Base-by-base conservation (phyloP, 1,140 invertebrate genomes). In the Adelges cooleyi region DNA sequence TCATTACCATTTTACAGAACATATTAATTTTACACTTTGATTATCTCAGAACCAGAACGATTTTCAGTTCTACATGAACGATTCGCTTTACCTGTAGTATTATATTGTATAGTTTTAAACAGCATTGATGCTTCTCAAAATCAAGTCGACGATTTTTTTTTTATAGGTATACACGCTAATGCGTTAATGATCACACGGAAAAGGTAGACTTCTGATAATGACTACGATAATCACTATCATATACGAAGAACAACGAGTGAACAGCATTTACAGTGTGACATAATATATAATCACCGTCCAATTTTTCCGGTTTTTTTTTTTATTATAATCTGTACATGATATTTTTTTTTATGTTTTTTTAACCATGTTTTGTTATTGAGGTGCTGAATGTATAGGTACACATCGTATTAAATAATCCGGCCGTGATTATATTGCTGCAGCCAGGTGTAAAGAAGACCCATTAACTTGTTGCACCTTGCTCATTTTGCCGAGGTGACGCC, bases 391-490 rank as follows among this genome's bases (percentile, higher is more conserved):
- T 6, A 33, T 33, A 33, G n/a, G 11, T 56, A 56, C 53, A 56
- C 53, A 56, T 38, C 15, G 17, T 17, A 25, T n/a, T 52, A 17
- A 17, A 44, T 38, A 17, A 38, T 18, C 23, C 20, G 53, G 38
- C 22, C 9, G 53, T 42, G 53, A 40, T 56, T n/a, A n/a, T n/a
- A n/a, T n/a, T 56, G 53, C 42, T 56, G 29, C 29, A 44, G 36
- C 53, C 53, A 56, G 53, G 53, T 56, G 53, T 56, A 56, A 56
- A 56, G 33, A 56, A n/a, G 33, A 38, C 36, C 53, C 36, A 56
- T 56, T 56, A 56, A 40, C 53, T 56, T 27, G 36, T 56, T 56
- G 53, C 53, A 56, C 53, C 53, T 56, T 56, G 53, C 33, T 56
- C 53, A 38, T 56, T 56, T 56, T 56, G 53, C 53, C 10, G 52